Evolutionary conservation across 2,113 vertebrate genomes (phyloP).

Genomic region (Bettongia penicillata): DNA sequence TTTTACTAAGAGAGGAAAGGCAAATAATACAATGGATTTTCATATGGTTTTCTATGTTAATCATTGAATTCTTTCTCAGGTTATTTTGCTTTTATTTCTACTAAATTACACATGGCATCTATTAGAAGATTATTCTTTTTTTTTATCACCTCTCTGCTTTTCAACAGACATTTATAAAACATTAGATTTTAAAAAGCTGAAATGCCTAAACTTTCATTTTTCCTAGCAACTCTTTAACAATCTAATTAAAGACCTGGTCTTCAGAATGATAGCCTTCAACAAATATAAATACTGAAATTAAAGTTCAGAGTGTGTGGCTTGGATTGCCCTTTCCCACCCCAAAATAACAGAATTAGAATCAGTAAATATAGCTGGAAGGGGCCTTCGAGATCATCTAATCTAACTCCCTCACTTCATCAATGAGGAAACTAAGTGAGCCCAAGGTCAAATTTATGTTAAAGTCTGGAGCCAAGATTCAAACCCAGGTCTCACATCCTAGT

Average conservation of each 20-base stretch:
- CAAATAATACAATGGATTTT: constrained; percentile 17
- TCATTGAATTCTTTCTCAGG: background rate
- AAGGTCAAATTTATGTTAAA: background rate
- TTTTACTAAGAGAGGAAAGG: constrained; percentile 4
- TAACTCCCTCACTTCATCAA: background rate
- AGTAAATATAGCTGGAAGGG: background rate
- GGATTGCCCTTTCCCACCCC: background rate
- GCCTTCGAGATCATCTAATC: background rate
- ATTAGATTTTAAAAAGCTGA: constrained; percentile 37
- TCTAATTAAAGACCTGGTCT: constrained; percentile 22
- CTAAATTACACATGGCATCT: background rate
- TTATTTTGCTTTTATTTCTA: constrained; percentile 34
- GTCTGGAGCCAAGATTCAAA: background rate
- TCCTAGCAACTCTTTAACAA: constrained; percentile 5
- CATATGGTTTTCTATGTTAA: constrained; percentile 16
- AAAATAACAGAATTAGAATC: background rate
- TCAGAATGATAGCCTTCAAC: background rate
- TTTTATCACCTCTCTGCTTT: constrained; percentile 41
- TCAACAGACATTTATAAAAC: constrained; percentile 11
- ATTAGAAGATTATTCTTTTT: constrained; percentile 15
- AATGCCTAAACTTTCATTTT: constrained; percentile 16
- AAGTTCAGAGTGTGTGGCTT: constrained; percentile 7
- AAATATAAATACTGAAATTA: constrained; percentile 25
- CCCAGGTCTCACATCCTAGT: background rate
- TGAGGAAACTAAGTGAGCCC: background rate